Evolutionary conservation across 2,888 invertebrate species (phyloP).

Genomic region (Ochropleura leucogaster): DNA sequence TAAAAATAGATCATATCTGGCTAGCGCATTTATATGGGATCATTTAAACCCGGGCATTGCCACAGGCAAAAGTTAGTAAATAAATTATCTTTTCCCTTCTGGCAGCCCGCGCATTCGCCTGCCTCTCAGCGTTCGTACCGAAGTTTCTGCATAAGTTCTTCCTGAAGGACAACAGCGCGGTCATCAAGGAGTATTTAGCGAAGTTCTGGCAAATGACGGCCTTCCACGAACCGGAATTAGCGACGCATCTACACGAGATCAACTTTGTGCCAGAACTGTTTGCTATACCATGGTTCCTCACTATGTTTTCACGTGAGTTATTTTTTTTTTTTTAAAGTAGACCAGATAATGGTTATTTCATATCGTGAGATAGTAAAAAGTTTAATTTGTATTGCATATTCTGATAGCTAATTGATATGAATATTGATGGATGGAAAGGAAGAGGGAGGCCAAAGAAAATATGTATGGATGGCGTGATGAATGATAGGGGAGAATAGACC

Average conservation of each 20-base stretch:
- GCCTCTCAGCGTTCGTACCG: slow-evolving; percentile 98
- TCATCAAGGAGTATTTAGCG: slow-evolving; percentile 99
- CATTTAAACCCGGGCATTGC: no score
- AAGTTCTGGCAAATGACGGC: slow-evolving; percentile 99
- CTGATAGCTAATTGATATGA: not conserved
- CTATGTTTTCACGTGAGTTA: slow-evolving; percentile 98
- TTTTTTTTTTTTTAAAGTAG: no score
- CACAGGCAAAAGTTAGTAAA: no score
- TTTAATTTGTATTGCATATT: not conserved
- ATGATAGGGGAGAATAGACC: no score
- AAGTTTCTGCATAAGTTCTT: slow-evolving; percentile 99
- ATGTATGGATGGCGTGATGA: no score
- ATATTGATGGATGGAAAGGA: no score
- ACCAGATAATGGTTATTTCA: no score
- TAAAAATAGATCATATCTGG: no score
- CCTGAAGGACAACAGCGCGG: slow-evolving; percentile 98
- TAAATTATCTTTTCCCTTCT: not conserved
- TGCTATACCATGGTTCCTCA: slow-evolving; percentile 99
- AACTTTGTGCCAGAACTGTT: slow-evolving; percentile 99
- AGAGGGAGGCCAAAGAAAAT: no score
- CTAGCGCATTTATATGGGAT: no score
- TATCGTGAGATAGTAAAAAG: not conserved
- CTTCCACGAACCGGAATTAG: slow-evolving; percentile 98
- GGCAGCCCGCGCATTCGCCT: slow-evolving; percentile 97
- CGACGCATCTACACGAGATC: slow-evolving; percentile 97